Percentiles rank a stretch among this genome's conserved stretches.
Evolutionary conservation across 2,113 vertebrate species (phyloP).

Genomic region (Myrmecobius fasciatus): DNA sequence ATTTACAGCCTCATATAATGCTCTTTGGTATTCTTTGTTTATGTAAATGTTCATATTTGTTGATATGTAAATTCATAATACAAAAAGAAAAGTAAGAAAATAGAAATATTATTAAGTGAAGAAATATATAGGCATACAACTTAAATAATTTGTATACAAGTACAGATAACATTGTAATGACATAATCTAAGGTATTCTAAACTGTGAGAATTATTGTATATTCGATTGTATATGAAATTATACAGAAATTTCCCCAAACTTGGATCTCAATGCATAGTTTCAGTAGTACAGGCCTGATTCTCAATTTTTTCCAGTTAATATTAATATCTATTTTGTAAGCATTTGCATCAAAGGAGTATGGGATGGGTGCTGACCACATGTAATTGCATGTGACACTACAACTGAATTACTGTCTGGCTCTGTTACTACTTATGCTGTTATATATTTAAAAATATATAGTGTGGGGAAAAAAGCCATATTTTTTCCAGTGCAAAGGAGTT

Average conservation of each 20-base stretch:
- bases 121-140: not conserved
- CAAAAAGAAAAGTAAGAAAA: not conserved
- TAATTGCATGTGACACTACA: not conserved
- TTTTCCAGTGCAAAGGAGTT: not conserved
- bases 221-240: not conserved
- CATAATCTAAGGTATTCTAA: not conserved
- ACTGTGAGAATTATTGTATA: not conserved
- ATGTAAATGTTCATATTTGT: not conserved
- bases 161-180: not conserved
- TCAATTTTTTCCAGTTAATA: not conserved
- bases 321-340: not conserved
- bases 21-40: not conserved
- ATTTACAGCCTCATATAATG: not conserved
- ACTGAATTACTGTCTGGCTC: conserved; percentile 28
- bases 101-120: conserved; percentile 10
- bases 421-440: not conserved
- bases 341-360: not conserved
- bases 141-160: not conserved
- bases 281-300: not conserved
- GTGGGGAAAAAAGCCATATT: not conserved
- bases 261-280: not conserved
- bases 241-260: not conserved
- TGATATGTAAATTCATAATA: not conserved
- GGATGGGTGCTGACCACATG: not conserved
- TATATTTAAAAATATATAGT: not conserved